phyloP scores from a whole-genome alignment of 2,113 vertebrate species.

The Chaenogobius annularis region DNA sequence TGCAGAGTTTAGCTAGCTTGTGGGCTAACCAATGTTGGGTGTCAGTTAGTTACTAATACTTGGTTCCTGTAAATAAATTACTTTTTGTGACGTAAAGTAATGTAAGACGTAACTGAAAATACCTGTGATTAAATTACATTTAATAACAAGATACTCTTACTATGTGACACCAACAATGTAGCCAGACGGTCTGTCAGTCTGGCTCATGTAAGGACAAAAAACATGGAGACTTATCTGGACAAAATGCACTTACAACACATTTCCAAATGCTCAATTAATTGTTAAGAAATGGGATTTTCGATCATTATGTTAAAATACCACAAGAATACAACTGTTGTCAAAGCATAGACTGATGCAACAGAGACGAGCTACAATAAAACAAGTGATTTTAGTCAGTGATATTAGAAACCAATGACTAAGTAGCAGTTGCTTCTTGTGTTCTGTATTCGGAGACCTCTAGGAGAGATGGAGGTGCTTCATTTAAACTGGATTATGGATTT shows the following conservation, averaged over 20 bases:
- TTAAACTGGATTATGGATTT: conserved; percentile 40
- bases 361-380: too few relatives aligned
- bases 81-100: too few relatives aligned
- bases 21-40: too few relatives aligned
- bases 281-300: conserved; percentile 33
- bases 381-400: too few relatives aligned
- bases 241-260: conserved; percentile 45
- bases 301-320: conserved; percentile 58
- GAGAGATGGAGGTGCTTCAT: conserved; percentile 21
- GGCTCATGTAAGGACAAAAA: conserved; percentile 65
- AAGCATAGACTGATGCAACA: conserved; percentile 13
- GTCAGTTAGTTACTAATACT: too few relatives aligned
- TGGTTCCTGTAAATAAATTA: too few relatives aligned
- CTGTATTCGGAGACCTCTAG: conserved; percentile 34
- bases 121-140: too few relatives aligned
- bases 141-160: too few relatives aligned
- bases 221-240: conserved; percentile 45
- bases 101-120: too few relatives aligned
- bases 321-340: conserved; percentile 46
- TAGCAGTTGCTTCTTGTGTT: conserved; percentile 47
- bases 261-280: conserved; percentile 23
- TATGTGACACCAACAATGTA: conserved; percentile 23
- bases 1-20: too few relatives aligned
- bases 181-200: conserved; percentile 45
- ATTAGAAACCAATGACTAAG: conserved; percentile 24